These are phyloP conservation scores for Heterocephalus glaber DNA, from an alignment of 2,113 vertebrate genomes.

Conservation along the genomic window DNA sequence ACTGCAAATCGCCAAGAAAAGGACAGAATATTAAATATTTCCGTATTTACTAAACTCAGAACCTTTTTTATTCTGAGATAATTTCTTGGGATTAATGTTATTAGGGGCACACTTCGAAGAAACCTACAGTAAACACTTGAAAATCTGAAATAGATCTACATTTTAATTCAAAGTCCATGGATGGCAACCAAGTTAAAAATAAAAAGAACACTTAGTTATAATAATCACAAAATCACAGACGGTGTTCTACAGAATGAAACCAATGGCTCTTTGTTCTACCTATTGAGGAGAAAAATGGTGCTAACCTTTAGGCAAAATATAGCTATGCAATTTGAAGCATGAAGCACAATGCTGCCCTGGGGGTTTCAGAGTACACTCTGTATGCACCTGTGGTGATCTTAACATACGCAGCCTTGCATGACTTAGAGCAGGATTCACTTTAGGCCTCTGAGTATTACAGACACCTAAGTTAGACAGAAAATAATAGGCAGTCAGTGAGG, in stretches of 20 bases:
- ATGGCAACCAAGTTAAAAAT: conserved; percentile 49
- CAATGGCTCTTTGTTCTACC: conserved; percentile 12
- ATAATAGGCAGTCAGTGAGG: not conserved
- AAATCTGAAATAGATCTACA: conserved; percentile 46
- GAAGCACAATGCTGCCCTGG: not conserved
- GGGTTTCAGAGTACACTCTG: not conserved
- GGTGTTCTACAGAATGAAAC: conserved; percentile 36
- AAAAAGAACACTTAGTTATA: conserved; percentile 52
- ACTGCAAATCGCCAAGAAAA: not conserved
- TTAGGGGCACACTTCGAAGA: not conserved
- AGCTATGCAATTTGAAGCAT: not conserved
- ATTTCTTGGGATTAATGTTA: not conserved
- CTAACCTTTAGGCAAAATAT: not conserved
- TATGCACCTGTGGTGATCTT: not conserved
- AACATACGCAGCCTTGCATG: not conserved
- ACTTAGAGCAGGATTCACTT: not conserved
- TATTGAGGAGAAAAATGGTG: not conserved
- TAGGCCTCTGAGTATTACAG: not conserved
- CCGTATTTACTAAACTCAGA: not conserved
- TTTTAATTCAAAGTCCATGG: conserved; percentile 37
- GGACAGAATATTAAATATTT: not conserved
- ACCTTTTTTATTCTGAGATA: not conserved
- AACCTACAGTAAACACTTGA: conserved; percentile 26
- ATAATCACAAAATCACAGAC: conserved; percentile 41
- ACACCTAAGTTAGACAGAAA: not conserved